These are phyloP conservation scores for Muscicapa comitata DNA, from an alignment of 2,797 vertebrate genomes.

Conservation along the genomic window DNA sequence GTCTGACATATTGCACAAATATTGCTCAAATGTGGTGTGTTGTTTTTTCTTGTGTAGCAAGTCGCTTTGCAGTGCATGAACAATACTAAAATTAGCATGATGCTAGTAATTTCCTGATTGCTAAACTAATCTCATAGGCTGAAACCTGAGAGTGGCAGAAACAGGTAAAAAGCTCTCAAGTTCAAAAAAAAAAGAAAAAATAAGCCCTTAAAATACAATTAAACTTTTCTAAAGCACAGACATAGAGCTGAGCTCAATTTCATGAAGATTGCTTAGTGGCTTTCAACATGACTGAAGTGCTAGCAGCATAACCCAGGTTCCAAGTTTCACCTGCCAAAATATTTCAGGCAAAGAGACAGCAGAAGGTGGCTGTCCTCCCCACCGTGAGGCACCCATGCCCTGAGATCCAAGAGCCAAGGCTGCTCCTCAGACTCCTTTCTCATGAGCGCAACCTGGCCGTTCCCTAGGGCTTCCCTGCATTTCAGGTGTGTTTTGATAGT, in stretches of 20 bases:
- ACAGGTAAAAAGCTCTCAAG: background rate
- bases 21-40: conserved; percentile 26
- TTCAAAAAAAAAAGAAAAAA: background rate
- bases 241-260: background rate
- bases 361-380: background rate
- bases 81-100: conserved; percentile 54
- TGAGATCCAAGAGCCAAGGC: background rate
- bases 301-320: background rate
- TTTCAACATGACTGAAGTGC: background rate
- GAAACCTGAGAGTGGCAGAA: background rate
- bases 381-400: accelerated
- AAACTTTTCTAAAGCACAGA: background rate
- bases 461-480: background rate
- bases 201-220: background rate
- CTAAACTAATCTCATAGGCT: background rate
- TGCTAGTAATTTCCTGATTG: conserved; percentile 40
- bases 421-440: background rate
- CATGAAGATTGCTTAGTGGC: background rate
- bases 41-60: conserved; percentile 22
- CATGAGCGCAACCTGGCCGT: accelerated
- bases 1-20: conserved; percentile 67
- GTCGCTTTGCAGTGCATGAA: conserved; percentile 20
- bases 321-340: background rate
- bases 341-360: background rate
- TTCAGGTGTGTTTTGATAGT: background rate